Evolutionary conservation across 2,797 vertebrate genomes (phyloP).

Genomic region (Sebastes steindachneri): DNA sequence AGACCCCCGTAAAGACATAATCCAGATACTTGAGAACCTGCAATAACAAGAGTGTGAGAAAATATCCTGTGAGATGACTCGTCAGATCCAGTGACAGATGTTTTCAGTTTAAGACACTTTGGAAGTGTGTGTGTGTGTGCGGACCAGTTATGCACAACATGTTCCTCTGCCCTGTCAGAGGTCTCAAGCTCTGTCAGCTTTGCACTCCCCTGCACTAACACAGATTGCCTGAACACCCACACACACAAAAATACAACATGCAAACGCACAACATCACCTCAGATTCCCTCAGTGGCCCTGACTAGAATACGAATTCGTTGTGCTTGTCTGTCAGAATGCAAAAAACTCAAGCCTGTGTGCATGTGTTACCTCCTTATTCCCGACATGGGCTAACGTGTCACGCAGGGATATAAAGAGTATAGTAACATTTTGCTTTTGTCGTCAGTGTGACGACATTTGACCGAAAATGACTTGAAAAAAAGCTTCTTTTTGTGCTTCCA

Average conservation of each 20-base stretch:
- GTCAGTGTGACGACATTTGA: not conserved
- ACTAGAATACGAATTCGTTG: constrained; percentile 53
- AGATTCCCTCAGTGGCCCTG: constrained; percentile 30
- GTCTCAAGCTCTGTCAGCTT: constrained; percentile 41
- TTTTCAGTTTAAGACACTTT: constrained; percentile 12
- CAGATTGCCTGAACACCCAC: constrained; percentile 8
- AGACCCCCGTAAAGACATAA: constrained; percentile 98
- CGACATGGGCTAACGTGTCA: not conserved
- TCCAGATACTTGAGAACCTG: constrained; percentile 98
- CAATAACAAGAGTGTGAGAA: not conserved
- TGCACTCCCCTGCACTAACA: constrained; percentile 21
- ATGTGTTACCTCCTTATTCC: not conserved
- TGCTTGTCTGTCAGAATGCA: constrained; percentile 51
- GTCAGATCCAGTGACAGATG: constrained; percentile 11
- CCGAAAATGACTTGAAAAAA: not conserved
- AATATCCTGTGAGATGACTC: constrained; percentile 12
- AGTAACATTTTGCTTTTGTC: not conserved
- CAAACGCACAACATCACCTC: constrained; percentile 25
- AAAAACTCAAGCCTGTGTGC: constrained; percentile 14
- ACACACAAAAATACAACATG: not conserved
- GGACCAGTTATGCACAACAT: constrained; percentile 21
- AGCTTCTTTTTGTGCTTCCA: not conserved
- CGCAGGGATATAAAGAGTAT: not conserved
- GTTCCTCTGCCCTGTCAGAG: constrained; percentile 38
- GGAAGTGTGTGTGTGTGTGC: not conserved